These are phyloP conservation scores for Conomelus anceps DNA, from an alignment of 2,888 invertebrate species.

Conservation along the genomic window DNA sequence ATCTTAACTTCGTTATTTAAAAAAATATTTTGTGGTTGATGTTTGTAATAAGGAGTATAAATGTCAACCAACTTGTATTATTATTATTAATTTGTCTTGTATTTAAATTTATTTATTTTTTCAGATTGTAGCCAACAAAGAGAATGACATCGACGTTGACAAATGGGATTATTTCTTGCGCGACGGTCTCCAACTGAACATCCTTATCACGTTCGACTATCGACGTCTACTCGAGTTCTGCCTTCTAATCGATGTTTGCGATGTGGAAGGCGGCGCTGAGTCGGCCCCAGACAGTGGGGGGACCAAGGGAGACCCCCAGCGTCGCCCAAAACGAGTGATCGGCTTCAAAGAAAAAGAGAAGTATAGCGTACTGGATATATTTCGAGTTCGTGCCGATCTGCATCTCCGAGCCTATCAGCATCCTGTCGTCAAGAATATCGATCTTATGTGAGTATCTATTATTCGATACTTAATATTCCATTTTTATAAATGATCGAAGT, in stretches of 20 bases:
- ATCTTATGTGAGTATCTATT: conserved; percentile 43
- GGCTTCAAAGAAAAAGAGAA: conserved; percentile 47
- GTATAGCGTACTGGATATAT: conserved; percentile 45
- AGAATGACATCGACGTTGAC: conserved; percentile 56
- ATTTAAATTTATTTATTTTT: conserved; percentile 22
- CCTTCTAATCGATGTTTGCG: neutral
- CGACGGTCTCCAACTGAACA: conserved; percentile 48
- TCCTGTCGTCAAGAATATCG: conserved; percentile 42
- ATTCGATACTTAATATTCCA: too few relatives aligned
- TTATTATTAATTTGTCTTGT: neutral
- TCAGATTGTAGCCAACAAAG: conserved; percentile 53
- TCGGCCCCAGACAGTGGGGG: too few relatives aligned
- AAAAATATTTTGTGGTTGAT: too few relatives aligned
- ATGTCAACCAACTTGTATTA: neutral
- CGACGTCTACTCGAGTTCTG: conserved; percentile 37
- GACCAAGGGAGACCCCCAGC: neutral
- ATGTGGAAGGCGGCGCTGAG: neutral
- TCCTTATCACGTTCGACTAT: conserved; percentile 45
- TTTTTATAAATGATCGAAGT: neutral
- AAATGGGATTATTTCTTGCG: conserved; percentile 61
- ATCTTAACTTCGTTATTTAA: too few relatives aligned
- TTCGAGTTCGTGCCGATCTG: conserved; percentile 43
- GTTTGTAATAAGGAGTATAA: too few relatives aligned
- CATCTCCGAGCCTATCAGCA: conserved; percentile 49
- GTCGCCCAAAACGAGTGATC: conserved; percentile 37